A percentile compares a stretch with the other conserved stretches of the same genome.
phyloP scores from a whole-genome alignment of 1,140 invertebrate genomes.

The Oryctes rhinoceros region DNA sequence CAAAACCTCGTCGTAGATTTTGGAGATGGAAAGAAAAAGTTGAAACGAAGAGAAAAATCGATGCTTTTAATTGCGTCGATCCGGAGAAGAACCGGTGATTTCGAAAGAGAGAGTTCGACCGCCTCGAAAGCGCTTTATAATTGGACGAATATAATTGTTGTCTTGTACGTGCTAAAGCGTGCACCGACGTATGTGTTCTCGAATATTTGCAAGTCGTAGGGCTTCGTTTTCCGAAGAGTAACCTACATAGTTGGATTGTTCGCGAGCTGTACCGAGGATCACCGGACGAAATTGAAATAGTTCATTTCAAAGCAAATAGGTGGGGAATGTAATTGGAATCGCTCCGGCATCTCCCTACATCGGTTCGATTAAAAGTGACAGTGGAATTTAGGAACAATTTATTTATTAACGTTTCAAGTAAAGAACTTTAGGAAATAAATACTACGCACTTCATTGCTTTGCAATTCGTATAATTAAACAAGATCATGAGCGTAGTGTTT shows the following conservation, averaged over 20 bases:
- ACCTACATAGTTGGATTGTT: slow-evolving; percentile 5
- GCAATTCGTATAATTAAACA: too few species aligned
- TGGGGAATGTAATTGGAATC: background rate
- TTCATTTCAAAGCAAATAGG: slow-evolving; percentile 5
- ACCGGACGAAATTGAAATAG: slow-evolving; percentile 1
- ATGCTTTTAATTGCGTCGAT: slow-evolving; percentile 8
- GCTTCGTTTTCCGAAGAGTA: background rate
- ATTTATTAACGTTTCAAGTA: background rate
- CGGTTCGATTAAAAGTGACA: background rate
- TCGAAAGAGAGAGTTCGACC: background rate
- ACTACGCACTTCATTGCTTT: too few species aligned
- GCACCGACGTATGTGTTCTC: background rate
- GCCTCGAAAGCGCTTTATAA: background rate
- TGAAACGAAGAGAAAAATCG: background rate
- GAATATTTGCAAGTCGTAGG: background rate
- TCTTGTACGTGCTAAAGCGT: background rate
- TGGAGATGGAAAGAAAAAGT: background rate
- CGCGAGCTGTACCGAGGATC: background rate
- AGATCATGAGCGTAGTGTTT: too few species aligned
- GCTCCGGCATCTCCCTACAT: background rate
- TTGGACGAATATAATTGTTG: background rate
- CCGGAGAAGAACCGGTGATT: background rate
- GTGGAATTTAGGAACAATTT: background rate
- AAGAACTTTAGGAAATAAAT: too few species aligned
- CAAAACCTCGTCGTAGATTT: background rate